These are phyloP conservation scores for Cichlasoma orientale DNA, from an alignment of 2,797 vertebrate genomes.

Conservation along the genomic window DNA sequence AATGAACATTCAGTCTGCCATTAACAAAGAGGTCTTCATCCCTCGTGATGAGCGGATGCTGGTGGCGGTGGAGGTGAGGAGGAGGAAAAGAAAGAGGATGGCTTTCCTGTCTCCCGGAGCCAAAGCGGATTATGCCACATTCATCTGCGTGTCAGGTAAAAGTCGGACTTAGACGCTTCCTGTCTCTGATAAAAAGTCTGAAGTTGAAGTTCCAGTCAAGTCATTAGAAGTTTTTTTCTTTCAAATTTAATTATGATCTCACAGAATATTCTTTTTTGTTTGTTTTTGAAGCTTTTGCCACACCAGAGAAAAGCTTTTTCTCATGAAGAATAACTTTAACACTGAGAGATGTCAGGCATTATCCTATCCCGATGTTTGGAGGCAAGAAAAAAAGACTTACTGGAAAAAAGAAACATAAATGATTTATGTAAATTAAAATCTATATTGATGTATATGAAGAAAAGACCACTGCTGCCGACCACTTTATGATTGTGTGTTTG, in stretches of 20 bases:
- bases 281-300: neutral
- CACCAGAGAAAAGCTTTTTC: neutral
- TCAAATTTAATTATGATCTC: neutral
- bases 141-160: slow-evolving; percentile 94
- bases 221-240: neutral
- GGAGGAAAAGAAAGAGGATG: slow-evolving; percentile 91
- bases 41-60: slow-evolving; percentile 91
- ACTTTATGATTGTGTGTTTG: neutral
- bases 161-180: neutral
- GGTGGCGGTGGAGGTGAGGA: slow-evolving; percentile 90
- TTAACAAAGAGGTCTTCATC: slow-evolving; percentile 92
- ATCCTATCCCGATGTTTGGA: neutral
- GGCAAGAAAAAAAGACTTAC: neutral
- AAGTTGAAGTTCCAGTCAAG: neutral
- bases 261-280: neutral
- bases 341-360: neutral
- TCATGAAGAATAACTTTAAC: neutral
- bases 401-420: neutral
- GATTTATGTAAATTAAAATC: neutral
- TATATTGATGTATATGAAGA: neutral
- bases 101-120: slow-evolving; percentile 88
- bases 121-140: slow-evolving; percentile 89
- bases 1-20: slow-evolving; percentile 92
- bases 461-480: neutral
- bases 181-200: neutral